A percentile compares a stretch with the other conserved stretches of the same genome.
phyloP scores from a whole-genome alignment of 2,888 invertebrate genomes.

The Agrochola circellaris region DNA sequence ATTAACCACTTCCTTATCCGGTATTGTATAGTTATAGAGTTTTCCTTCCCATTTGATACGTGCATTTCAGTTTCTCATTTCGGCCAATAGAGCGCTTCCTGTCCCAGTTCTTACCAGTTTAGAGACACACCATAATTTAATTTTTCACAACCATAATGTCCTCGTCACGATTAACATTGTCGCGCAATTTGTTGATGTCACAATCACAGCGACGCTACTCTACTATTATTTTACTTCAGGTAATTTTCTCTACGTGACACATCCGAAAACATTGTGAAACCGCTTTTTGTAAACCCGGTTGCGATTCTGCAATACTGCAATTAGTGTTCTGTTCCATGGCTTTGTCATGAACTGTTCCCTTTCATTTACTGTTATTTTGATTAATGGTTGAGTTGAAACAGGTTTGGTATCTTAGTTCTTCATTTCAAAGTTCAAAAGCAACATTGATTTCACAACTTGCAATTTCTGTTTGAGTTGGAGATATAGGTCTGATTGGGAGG shows the following conservation, averaged over 20 bases:
- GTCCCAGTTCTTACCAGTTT: not conserved
- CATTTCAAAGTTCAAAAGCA: slow-evolving; percentile 29
- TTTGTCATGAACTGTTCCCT: slow-evolving; percentile 41
- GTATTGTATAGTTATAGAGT: not conserved
- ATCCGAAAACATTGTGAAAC: slow-evolving; percentile 74
- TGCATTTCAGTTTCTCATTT: slow-evolving; percentile 3
- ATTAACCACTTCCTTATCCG: not conserved
- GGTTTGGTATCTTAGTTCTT: slow-evolving; percentile 8
- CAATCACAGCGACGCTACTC: slow-evolving; percentile 70
- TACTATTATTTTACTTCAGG: slow-evolving; percentile 69
- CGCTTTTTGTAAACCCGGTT: slow-evolving; percentile 53
- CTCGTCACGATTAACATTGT: slow-evolving; percentile 56
- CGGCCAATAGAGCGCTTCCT: not conserved
- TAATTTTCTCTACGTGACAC: slow-evolving; percentile 74
- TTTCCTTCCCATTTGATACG: not conserved
- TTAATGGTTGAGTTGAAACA: slow-evolving; percentile 28
- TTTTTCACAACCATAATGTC: slow-evolving; percentile 66
- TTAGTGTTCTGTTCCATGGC: slow-evolving; percentile 51
- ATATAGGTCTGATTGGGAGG: not conserved
- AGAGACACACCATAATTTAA: slow-evolving; percentile 36
- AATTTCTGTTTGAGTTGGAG: not conserved
- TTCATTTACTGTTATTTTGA: slow-evolving; percentile 45
- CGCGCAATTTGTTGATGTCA: slow-evolving; percentile 73
- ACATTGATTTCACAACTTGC: not conserved
- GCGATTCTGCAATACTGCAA: slow-evolving; percentile 53